Percentiles rank a stretch among this genome's conserved stretches.
These are phyloP conservation scores for Microctonus hyperodae DNA, from an alignment of 2,888 invertebrate species.

Conservation along the genomic window DNA sequence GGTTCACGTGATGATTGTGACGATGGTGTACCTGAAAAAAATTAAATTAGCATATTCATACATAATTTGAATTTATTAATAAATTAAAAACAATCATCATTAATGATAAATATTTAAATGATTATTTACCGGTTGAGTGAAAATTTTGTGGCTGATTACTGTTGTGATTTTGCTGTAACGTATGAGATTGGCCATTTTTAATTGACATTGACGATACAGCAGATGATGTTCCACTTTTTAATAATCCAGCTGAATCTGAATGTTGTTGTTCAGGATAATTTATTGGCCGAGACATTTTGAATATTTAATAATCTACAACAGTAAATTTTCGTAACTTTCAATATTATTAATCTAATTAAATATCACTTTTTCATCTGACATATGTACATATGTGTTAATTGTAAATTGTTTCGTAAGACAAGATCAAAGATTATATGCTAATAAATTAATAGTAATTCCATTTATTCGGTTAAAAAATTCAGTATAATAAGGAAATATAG, in stretches of 20 bases:
- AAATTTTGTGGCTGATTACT: slow-evolving; percentile 49
- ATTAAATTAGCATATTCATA: slow-evolving; percentile 17
- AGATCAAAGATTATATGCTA: not conserved
- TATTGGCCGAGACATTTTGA: slow-evolving; percentile 52
- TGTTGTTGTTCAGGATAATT: slow-evolving; percentile 52
- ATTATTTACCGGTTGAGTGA: slow-evolving; percentile 50
- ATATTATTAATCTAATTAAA: not conserved
- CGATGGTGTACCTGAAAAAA: slow-evolving; percentile 57
- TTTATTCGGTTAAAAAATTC: not conserved
- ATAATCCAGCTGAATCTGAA: slow-evolving; percentile 42
- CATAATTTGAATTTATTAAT: not conserved
- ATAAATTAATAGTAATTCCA: not conserved
- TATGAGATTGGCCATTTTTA: slow-evolving; percentile 51
- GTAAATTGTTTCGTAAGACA: not conserved
- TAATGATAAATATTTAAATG: not conserved
- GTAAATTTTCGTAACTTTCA: not conserved
- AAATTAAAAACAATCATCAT: not conserved
- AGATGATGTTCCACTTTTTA: slow-evolving; percentile 42
- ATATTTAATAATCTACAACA: slow-evolving; percentile 41
- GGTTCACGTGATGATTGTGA: slow-evolving; percentile 63
- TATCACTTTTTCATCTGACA: not conserved
- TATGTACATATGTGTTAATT: not conserved
- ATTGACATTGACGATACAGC: slow-evolving; percentile 37
- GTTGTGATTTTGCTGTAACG: slow-evolving; percentile 49
- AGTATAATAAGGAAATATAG: not conserved